Evolutionary conservation across 1,140 invertebrate species (phyloP), one percentile per base, ranked within the genome.

Genomic region (Lepidurus arcticus): DNA sequence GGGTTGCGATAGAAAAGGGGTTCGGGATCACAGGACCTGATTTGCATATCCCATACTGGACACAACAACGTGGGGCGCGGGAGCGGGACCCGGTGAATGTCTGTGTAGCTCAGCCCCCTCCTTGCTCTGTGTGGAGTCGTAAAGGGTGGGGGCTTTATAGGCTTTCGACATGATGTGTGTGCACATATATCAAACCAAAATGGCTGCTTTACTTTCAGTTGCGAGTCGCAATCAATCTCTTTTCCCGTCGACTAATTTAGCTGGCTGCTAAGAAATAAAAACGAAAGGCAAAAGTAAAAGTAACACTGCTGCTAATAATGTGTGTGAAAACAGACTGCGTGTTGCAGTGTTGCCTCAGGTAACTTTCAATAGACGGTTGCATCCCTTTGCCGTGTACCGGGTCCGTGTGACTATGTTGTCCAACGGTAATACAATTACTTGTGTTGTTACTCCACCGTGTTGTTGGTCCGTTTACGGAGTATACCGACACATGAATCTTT

Each of bases 41-140:
- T 65, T 65, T 65, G 53, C 53, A 65, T 65, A 65, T 65, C 53
- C 53, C 53, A 65, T 16, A 65, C 53, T 65, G 53, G 53, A 65
- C 53, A 65, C 21, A 65, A 65, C 16, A 65, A 65, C 53, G 53
- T 21, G 53, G 53, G 53, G 34, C 16, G 53, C 53, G 13, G 53
- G 53, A 16, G 16, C 53, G 53, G 53, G 53, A 65, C 53, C 6
- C 53, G 53, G 53, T 65, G 53, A 65, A 65, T 21, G 21, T 21
- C 53, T 4, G 21, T 65, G 53, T 65, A n/a, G 53, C 53, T 65
- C 53, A 65, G 53, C 53, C 53, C 53, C 53, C n/a, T 65, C 13
- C 13, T 16, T 34, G 16, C 53, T 65, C 21, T 13, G 16, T 21
- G 8, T 11, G 53, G 53, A 65, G 16, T 13, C 21, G 16, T 65